These are phyloP conservation scores for Myotis planiceps DNA, from an alignment of 2,797 vertebrate species.

Conservation along the genomic window DNA sequence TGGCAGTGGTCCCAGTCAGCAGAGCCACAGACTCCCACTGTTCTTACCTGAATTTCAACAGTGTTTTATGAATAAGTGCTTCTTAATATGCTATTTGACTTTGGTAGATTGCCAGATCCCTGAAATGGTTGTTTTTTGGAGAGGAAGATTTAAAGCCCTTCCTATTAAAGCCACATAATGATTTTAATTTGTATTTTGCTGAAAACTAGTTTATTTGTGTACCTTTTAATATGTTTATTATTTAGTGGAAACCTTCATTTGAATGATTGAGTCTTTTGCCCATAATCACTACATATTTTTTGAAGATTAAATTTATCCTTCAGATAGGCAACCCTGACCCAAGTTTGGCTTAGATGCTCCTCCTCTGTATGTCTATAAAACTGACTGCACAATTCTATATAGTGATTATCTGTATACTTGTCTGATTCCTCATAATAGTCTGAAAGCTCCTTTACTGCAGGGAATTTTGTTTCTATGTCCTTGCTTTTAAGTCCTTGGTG, in stretches of 20 bases:
- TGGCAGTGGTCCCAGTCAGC: not conserved
- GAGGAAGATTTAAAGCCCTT: constrained; percentile 9
- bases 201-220: not conserved
- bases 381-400: not conserved
- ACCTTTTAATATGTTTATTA: not conserved
- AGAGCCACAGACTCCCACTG: not conserved
- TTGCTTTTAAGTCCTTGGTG: not conserved
- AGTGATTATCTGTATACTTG: not conserved
- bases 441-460: not conserved
- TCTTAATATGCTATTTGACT: constrained; percentile 27
- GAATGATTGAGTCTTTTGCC: not conserved
- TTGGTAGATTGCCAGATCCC: not conserved
- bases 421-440: not conserved
- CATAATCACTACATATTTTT: not conserved
- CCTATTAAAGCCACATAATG: not conserved
- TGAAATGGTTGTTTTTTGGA: not conserved
- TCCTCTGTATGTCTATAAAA: not conserved
- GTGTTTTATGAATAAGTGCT: not conserved
- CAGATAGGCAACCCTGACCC: not conserved
- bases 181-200: not conserved
- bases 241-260: not conserved
- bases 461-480: not conserved
- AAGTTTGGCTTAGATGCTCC: not conserved
- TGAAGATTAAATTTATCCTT: not conserved
- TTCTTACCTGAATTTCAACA: not conserved